Evolutionary conservation across 2,797 vertebrate genomes (phyloP), one percentile per base, ranked within the genome.

Genomic region (Semotilus atromaculatus): DNA sequence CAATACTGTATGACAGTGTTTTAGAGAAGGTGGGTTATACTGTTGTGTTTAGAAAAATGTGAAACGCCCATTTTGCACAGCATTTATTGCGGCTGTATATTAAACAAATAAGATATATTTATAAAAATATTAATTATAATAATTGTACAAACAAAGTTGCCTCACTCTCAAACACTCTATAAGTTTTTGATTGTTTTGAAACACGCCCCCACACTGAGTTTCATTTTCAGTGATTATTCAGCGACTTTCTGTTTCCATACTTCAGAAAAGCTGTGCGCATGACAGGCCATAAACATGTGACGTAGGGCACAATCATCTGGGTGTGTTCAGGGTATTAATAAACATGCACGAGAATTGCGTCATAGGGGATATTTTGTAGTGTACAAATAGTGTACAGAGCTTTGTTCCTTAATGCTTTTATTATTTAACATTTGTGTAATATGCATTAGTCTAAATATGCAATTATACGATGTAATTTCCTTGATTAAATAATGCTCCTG

Each of bases 161-260:
- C 8, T 74, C 71, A 29, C n/a, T 51, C 72, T 31, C 43, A 73
- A 21, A 51, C 5, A 38, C 55, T 29, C 23, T 43, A 1, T n/a
- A 3, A 18, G 34, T n/a, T 55, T 11, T 21, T 51, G 62, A 34
- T 67, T 45, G 55, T 45, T 60, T 40, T 77, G 53, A 77, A 77
- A 60, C 19, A 40, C 1, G 2, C 23, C 16, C 2, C 53, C 34
- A 23, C 3, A 31, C 23, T 36, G n/a, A 29, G 29, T 74, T 67
- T 53, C 9, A 16, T 67, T 83, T 53, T 7, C 23, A 4, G 43
- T 3, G 5, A 75, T 36, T 64, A 43, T 31, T 75, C 40, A 62
- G 43, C 31, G 8, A 19, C 31, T 83, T 83, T 75, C 71, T 13
- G 31, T 83, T 83, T 83, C 60, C 18, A 67, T 82, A n/a, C 80